Base-by-base conservation (phyloP, 2,888 invertebrate genomes). In the Lasioglossum zephyrum region DNA sequence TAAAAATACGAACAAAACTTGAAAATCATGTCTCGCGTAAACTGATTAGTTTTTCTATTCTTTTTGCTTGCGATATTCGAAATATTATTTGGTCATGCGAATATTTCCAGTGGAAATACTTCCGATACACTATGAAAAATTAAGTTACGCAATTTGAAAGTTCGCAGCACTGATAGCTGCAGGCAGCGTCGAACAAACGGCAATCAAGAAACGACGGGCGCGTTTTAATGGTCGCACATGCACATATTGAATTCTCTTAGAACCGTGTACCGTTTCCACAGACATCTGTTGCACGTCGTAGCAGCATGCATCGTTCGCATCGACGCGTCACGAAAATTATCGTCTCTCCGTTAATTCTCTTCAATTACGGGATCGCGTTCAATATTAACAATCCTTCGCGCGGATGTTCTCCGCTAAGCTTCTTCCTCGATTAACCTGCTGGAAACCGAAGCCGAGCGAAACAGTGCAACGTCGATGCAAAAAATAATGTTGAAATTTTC, bases 281-380 rank as follows among this genome's bases (percentile, higher is more conserved):
- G 36, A 74, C 84, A 84, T 85, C 77, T 85, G 84, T 85, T 83
- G 53, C 75, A 39, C 31, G 31, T 84, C 39, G 26, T 44, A 36
- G 44, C 31, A 44, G 26, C 60, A 41, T 36, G 49, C 22, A 57
- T 82, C 47, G 6, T 26, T 16, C 53, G 53, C 31, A 75, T 84
- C 8, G 63, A 84, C 70, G 84, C 63, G 41, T 53, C 36, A 18
- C 39, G 57, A 73, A 78, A 85, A 79, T 85, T 82, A 72, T 60
- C 83, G 26, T 22, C n/a, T 39, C 18, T 16, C 13, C 36, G 83
- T 49, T 74, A 82, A 84, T 77, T 75, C 66, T 63, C 72, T 36
- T 53, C 74, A 2, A 60, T 83, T 83, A 22, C 16, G 4, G 66
- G 63, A 66, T 70, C 41, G 31, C 39, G 22, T 73, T 66, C 41